These are phyloP conservation scores for Mellivora capensis DNA, from an alignment of 2,113 vertebrate species.

Conservation along the genomic window DNA sequence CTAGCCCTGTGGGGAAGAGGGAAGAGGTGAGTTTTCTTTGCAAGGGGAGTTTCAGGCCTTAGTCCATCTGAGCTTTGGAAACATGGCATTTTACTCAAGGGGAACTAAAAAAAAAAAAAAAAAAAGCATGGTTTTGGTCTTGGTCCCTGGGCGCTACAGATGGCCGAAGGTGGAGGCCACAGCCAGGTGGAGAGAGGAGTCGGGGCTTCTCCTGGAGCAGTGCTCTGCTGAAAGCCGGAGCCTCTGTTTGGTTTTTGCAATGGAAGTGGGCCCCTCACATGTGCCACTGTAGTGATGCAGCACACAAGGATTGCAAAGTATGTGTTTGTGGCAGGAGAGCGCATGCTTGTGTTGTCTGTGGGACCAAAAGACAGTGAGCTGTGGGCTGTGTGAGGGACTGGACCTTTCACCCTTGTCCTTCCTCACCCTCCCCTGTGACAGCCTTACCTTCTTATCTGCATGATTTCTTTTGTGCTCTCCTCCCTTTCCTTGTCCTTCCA, in stretches of 20 bases:
- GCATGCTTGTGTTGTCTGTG: neutral
- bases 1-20: neutral
- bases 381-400: neutral
- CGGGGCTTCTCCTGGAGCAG: neutral
- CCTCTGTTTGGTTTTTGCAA: neutral
- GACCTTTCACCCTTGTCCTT: neutral
- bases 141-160: neutral
- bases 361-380: neutral
- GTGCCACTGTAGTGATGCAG: neutral
- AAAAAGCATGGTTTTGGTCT: neutral
- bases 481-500: slow-evolving; percentile 79
- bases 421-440: neutral
- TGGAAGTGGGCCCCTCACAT: neutral
- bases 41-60: neutral
- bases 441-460: slow-evolving; percentile 86
- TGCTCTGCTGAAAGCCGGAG: neutral
- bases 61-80: neutral
- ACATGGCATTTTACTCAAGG: neutral
- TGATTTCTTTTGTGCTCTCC: slow-evolving; percentile 67
- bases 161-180: neutral
- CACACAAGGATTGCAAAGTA: neutral
- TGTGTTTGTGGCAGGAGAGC: neutral
- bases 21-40: neutral
- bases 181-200: neutral
- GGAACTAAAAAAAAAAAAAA: neutral